phyloP scores from a whole-genome alignment of 35 echinoderm and acorn worm species.

The Hemicentrotus pulcherrimus region DNA sequence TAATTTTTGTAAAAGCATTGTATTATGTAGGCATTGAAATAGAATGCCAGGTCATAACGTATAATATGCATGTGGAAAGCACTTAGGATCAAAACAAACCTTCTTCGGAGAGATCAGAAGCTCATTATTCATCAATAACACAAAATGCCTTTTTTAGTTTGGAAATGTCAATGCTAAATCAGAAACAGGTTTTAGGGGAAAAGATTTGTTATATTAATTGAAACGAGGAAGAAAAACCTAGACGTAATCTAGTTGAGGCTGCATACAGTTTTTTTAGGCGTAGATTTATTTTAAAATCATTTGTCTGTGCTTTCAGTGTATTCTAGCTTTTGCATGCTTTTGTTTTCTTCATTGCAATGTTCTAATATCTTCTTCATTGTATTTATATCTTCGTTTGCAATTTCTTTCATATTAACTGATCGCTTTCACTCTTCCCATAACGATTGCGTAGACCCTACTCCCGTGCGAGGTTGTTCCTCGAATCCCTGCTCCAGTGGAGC shows the following conservation, averaged over 20 bases:
- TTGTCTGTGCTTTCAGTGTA: neutral
- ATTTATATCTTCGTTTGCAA: neutral
- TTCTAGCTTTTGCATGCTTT: neutral
- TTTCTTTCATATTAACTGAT: neutral
- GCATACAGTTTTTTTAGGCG: neutral
- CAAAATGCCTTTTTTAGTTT: no score
- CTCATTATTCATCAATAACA: no score
- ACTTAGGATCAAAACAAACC: no score
- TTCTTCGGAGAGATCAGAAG: no score
- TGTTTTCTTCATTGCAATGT: neutral
- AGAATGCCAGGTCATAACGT: no score
- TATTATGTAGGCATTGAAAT: no score
- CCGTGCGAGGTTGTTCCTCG: neutral
- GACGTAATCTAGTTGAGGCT: neutral
- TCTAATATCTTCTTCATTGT: neutral
- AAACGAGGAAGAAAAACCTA: no score
- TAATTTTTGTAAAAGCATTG: no score
- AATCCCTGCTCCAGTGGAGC: neutral
- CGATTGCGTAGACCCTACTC: neutral
- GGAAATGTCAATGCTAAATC: no score
- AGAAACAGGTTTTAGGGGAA: no score
- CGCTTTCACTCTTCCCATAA: neutral
- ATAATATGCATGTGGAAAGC: no score
- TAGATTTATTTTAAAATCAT: neutral
- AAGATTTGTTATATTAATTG: no score